These are phyloP conservation scores for Maylandia zebra DNA, from an alignment of 2,113 vertebrate species.

Conservation along the genomic window DNA sequence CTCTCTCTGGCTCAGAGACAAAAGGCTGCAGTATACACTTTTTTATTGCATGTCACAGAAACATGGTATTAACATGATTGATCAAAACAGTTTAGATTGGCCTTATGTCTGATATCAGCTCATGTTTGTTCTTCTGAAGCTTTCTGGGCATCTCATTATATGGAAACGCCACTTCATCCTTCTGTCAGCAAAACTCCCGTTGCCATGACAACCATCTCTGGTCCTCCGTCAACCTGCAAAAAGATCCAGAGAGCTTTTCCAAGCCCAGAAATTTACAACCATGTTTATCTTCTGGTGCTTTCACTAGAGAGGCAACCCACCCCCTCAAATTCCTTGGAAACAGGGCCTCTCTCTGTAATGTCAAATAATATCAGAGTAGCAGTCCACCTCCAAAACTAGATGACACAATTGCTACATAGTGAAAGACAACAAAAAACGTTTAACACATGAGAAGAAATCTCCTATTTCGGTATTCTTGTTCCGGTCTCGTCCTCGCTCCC, in stretches of 20 bases:
- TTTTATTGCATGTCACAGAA: neutral
- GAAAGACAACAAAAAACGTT: neutral
- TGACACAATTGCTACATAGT: neutral
- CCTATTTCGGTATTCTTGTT: neutral
- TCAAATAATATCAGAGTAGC: neutral
- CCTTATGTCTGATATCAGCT: neutral
- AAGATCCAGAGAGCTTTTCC: neutral
- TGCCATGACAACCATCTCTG: neutral
- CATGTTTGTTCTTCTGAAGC: neutral
- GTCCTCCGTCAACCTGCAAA: accelerated
- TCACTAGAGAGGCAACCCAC: accelerated
- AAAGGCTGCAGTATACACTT: neutral
- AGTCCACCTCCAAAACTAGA: neutral
- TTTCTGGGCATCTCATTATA: neutral
- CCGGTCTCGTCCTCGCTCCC: neutral
- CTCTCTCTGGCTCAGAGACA: neutral
- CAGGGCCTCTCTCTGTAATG: neutral
- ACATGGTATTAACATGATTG: neutral
- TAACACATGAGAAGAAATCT: neutral
- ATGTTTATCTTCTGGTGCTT: neutral
- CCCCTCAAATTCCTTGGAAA: neutral
- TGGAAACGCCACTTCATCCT: neutral
- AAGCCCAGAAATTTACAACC: neutral
- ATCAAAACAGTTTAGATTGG: neutral
- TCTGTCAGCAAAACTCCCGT: neutral